These are phyloP conservation scores for Diadromus collaris DNA, from an alignment of 2,888 invertebrate genomes.

Conservation along the genomic window DNA sequence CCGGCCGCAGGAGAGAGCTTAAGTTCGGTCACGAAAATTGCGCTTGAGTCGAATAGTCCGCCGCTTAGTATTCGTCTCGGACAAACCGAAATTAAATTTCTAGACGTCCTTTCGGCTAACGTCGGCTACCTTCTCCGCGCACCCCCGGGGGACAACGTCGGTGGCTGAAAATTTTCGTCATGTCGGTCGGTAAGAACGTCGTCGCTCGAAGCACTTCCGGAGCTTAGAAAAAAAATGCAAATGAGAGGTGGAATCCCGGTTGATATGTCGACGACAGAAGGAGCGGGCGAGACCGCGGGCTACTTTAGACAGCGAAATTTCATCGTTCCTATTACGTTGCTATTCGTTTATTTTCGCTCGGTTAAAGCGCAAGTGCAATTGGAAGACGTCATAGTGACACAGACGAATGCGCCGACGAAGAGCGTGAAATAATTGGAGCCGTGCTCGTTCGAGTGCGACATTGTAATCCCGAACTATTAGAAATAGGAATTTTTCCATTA, in stretches of 20 bases:
- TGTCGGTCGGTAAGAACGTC: conserved; percentile 23
- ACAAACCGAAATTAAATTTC: conserved; percentile 76
- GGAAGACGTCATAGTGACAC: conserved; percentile 10
- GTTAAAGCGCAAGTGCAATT: conserved; percentile 20
- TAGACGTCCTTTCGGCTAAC: conserved; percentile 64
- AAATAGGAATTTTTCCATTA: conserved; percentile 15
- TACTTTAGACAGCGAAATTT: conserved; percentile 43
- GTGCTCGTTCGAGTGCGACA: conserved; percentile 7
- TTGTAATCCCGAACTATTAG: conserved; percentile 18
- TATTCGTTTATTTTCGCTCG: conserved; percentile 8
- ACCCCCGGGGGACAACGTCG: conserved; percentile 27
- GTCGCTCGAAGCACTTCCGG: conserved; percentile 23
- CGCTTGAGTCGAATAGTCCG: conserved; percentile 1
- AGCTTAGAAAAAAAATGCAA: conserved; percentile 51
- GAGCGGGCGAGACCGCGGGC: conserved; percentile 28
- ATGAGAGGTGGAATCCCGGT: conserved; percentile 42
- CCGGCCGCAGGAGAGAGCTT: background rate
- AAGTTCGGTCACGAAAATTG: background rate
- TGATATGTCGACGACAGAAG: conserved; percentile 40
- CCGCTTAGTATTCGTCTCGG: conserved; percentile 73
- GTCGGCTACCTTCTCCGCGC: conserved; percentile 1
- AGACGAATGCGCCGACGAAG: conserved; percentile 7
- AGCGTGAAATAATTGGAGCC: conserved; percentile 19
- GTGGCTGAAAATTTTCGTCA: conserved; percentile 26
- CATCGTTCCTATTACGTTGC: conserved; percentile 30